These are phyloP conservation scores for Eupristina koningsbergeri DNA, from an alignment of 1,140 invertebrate species.

Conservation along the genomic window DNA sequence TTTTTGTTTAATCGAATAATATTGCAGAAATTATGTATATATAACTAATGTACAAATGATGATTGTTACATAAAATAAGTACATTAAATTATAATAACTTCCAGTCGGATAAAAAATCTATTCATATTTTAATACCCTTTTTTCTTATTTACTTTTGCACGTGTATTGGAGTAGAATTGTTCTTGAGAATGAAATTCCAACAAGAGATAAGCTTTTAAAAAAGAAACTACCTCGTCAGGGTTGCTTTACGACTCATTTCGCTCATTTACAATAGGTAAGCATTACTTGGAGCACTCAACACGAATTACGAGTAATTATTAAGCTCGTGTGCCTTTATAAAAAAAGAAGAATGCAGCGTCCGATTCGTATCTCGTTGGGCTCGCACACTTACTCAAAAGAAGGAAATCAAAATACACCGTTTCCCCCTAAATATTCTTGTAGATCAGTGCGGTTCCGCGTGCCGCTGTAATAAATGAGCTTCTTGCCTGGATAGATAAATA, in stretches of 20 bases:
- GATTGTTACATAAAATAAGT: too few species aligned
- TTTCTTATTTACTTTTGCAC: too few species aligned
- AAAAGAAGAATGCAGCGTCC: background rate
- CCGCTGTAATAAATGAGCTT: background rate
- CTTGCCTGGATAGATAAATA: background rate
- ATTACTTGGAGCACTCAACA: background rate
- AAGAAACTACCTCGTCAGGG: too few species aligned
- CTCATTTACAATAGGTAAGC: background rate
- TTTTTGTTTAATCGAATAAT: too few species aligned
- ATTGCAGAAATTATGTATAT: too few species aligned
- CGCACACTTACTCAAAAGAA: background rate
- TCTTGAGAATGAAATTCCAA: background rate
- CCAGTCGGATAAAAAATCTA: too few species aligned
- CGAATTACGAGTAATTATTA: background rate
- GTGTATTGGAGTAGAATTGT: background rate
- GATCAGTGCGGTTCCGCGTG: background rate
- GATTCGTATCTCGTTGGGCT: background rate
- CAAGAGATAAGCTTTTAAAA: background rate
- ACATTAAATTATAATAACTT: too few species aligned
- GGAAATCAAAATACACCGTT: conserved; percentile 25
- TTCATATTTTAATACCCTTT: too few species aligned
- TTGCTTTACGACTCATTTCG: too few species aligned
- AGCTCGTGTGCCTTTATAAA: background rate
- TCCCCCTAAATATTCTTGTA: conserved; percentile 34
- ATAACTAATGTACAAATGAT: too few species aligned